Percentiles rank a stretch among this genome's conserved stretches.
phyloP scores from a whole-genome alignment of 2,113 vertebrate genomes.

The Rynchops niger region DNA sequence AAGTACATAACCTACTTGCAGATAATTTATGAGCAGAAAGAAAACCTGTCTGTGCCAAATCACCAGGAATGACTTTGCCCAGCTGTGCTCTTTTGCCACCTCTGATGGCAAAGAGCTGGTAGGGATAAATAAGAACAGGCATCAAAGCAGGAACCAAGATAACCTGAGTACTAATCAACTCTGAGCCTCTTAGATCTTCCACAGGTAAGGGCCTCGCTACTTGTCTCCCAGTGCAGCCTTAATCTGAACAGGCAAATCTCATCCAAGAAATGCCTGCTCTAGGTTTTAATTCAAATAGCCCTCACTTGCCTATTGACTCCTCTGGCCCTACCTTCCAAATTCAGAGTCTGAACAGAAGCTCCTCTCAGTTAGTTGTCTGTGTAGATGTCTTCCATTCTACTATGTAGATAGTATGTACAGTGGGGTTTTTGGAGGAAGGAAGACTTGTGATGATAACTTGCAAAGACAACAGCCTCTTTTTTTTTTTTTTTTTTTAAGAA shows the following conservation, averaged over 20 bases:
- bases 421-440: not conserved
- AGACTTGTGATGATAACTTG: not conserved
- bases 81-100: not conserved
- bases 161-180: not conserved
- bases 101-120: not conserved
- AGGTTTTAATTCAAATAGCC: not conserved
- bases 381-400: not conserved
- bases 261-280: not conserved
- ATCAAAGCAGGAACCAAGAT: not conserved
- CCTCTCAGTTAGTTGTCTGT: not conserved
- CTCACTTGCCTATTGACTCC: not conserved
- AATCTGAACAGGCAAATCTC: not conserved
- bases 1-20: not conserved
- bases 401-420: not conserved
- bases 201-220: accelerated
- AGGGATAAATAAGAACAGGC: not conserved
- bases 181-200: not conserved
- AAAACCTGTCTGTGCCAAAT: not conserved
- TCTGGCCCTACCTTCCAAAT: not conserved
- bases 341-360: not conserved
- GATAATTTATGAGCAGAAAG: not conserved
- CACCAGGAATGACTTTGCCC: not conserved
- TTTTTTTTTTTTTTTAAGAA: not conserved
- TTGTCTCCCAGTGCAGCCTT: not conserved
- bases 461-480: not conserved